Base-by-base conservation (phyloP, 1,140 invertebrate species). In the Carcinoscorpius rotundicauda region DNA sequence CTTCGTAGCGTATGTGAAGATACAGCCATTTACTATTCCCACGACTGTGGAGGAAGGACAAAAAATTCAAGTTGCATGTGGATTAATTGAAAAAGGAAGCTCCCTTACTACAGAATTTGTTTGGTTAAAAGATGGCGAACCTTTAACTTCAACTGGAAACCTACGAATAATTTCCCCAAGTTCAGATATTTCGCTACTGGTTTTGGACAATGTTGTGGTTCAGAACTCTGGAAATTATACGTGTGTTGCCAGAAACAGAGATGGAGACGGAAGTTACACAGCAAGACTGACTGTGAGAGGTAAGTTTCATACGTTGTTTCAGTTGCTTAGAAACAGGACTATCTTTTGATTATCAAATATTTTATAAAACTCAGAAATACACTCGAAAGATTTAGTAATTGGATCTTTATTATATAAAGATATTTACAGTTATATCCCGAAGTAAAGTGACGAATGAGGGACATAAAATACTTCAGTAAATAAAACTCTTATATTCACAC, bases 171-270 rank as follows among this genome's bases (percentile, higher is more conserved):
- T 62, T 50, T 52, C 63, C n/a, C 63, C 61, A n/a, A 29, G 29
- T 29, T 6, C 29, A 8, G 63, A 62, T 58, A 61, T 64, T 58
- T 53, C 74, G 62, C 65, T 76, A 74, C 9, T 72, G 62, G 55
- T 78, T 75, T 71, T 74, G 74, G 65, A 77, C 75, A 8, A 79
- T 77, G 66, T 67, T 51, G 55, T 64, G 50, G 53, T 62, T 5
- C 49, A 69, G 52, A 75, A 78, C 57, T 74, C 74, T 51, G 84
- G 85, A 68, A 83, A 84, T 74, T 86, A 85, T 76, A 82, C 82
- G 55, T 86, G 85, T 74, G 79, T 79, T 67, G 82, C 84, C 4
- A 69, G 67, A 55, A 83, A 81, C 72, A 63, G 67, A 29, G 79
- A 76, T 52, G 80, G 78, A n/a, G 49, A 67, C 55, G 68, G 66